Conservation (phyloP, 2,113 vertebrate species). For the Psilopogon haemacephalus region DNA sequence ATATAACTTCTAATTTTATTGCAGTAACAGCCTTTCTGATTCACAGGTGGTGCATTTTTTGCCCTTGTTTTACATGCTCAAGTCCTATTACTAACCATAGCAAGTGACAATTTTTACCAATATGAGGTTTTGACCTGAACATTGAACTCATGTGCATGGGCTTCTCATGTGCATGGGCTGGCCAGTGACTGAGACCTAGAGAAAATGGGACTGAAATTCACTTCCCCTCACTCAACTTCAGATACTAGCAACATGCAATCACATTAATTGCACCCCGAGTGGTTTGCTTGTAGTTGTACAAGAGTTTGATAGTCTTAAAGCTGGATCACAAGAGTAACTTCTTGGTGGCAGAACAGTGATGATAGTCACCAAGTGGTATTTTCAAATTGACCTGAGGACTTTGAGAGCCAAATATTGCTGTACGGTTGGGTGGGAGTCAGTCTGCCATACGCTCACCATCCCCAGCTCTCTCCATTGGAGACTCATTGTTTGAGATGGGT, state of each 20-base stretch:
- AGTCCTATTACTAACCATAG: background rate
- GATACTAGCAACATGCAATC: background rate
- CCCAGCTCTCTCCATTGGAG: background rate
- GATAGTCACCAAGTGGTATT: background rate
- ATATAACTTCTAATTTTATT: background rate
- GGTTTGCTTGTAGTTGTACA: background rate
- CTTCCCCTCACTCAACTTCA: background rate
- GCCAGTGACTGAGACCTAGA: background rate
- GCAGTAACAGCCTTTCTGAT: background rate
- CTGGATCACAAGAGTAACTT: background rate
- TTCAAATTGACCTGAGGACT: background rate
- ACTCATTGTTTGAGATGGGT: background rate
- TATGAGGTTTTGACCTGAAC: background rate
- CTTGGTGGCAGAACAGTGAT: background rate
- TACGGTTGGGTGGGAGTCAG: background rate
- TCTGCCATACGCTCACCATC: too few relatives aligned
- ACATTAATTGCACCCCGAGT: background rate
- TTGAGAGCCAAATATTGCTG: background rate
- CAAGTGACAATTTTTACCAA: background rate
- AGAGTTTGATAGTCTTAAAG: background rate
- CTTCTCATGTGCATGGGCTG: background rate
- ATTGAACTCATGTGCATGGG: too few relatives aligned
- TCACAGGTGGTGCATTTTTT: background rate
- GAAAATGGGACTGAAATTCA: background rate
- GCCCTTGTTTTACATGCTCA: background rate